These are phyloP conservation scores for Junonia oenone DNA, from an alignment of 2,888 invertebrate genomes.

Conservation along the genomic window DNA sequence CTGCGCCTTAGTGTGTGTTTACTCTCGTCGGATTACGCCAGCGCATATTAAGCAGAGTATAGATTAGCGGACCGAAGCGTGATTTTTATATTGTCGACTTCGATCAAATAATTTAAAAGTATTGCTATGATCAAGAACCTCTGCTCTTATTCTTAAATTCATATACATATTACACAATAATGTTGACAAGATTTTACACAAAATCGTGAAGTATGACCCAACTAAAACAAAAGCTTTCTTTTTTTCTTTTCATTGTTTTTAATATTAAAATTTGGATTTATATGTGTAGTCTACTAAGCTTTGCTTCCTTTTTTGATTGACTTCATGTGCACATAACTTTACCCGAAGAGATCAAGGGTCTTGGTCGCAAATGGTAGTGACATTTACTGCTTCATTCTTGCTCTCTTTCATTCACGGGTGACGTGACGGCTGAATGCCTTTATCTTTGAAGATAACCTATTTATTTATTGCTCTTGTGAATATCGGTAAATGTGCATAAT, in stretches of 20 bases:
- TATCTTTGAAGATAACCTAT: constrained; percentile 36
- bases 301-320: neutral
- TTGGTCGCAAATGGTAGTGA: constrained; percentile 35
- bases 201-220: neutral
- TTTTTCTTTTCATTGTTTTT: neutral
- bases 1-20: constrained; percentile 58
- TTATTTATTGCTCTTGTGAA: constrained; percentile 29
- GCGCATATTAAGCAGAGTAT: constrained; percentile 34
- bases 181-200: neutral
- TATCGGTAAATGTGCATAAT: constrained; percentile 27
- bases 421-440: constrained; percentile 25
- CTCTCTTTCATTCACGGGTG: constrained; percentile 30
- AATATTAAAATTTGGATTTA: neutral
- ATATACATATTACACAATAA: neutral
- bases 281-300: neutral
- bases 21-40: constrained; percentile 49
- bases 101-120: neutral
- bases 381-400: constrained; percentile 30
- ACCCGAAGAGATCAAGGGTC: constrained; percentile 40
- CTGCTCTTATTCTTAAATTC: neutral
- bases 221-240: neutral
- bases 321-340: constrained; percentile 19
- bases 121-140: neutral
- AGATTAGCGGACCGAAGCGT: constrained; percentile 10
- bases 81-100: neutral